phyloP scores from a whole-genome alignment of 2,888 invertebrate species.

The Ochlodes sylvanus region DNA sequence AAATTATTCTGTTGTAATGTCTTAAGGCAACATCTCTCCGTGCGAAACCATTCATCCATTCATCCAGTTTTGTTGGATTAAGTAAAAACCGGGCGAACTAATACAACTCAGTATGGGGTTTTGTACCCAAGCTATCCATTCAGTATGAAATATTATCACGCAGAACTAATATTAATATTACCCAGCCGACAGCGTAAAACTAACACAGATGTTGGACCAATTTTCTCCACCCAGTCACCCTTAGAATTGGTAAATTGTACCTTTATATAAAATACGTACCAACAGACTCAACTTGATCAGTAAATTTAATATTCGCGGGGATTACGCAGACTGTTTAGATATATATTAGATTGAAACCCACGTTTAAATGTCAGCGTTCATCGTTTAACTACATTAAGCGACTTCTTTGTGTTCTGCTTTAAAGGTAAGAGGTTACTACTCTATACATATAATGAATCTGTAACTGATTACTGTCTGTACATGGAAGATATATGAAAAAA shows the following conservation, averaged over 20 bases:
- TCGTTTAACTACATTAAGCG: not conserved
- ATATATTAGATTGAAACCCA: not conserved
- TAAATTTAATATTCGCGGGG: not conserved
- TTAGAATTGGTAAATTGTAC: not conserved
- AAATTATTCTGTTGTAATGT: constrained; percentile 6
- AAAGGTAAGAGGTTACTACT: too few relatives aligned
- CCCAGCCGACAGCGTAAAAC: constrained; percentile 16
- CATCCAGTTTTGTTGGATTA: too few relatives aligned
- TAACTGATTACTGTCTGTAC: too few relatives aligned
- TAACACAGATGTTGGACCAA: constrained; percentile 1
- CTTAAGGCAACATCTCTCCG: too few relatives aligned
- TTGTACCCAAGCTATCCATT: constrained; percentile 13
- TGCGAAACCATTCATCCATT: too few relatives aligned
- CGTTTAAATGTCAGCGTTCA: not conserved
- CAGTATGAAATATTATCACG: constrained; percentile 25
- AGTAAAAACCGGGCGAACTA: not conserved
- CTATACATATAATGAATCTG: too few relatives aligned
- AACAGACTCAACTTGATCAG: not conserved
- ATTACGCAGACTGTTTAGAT: not conserved
- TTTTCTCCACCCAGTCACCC: constrained; percentile 2
- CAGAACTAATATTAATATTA: constrained; percentile 13
- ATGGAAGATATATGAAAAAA: too few relatives aligned
- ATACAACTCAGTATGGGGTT: not conserved
- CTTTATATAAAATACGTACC: not conserved
- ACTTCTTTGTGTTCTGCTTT: too few relatives aligned